phyloP scores from a whole-genome alignment of 37 sponge, comb jelly and placozoan genomes.

The Agelas oroides region DNA sequence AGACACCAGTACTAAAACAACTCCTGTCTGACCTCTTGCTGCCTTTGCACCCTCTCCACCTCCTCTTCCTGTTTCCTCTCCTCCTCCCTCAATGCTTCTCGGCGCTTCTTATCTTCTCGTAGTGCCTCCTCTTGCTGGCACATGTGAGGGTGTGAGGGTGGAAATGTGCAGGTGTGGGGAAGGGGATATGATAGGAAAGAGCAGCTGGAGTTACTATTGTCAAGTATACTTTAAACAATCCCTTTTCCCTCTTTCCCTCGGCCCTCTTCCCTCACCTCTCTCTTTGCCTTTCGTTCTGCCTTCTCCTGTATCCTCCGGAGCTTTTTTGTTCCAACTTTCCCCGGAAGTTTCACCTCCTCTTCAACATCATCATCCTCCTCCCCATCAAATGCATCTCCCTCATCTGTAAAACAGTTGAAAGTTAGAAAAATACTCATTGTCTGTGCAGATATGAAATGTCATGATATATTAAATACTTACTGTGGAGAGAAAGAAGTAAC shows the following conservation, averaged over 20 bases:
- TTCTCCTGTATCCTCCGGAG: conserved; percentile 81
- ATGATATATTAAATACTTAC: too few species aligned
- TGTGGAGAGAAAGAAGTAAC: too few species aligned
- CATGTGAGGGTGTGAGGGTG: background rate
- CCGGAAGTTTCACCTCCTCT: conserved; percentile 15
- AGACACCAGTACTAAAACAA: too few species aligned
- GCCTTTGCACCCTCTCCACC: conserved; percentile 27
- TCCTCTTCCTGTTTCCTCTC: conserved; percentile 58
- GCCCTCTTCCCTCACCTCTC: conserved; percentile 71
- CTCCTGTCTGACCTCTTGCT: conserved; percentile 52
- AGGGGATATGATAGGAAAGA: too few species aligned
- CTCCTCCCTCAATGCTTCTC: conserved; percentile 78
- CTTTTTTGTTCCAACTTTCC: conserved; percentile 90
- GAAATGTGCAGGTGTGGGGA: too few species aligned
- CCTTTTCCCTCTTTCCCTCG: too few species aligned
- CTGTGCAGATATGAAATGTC: too few species aligned
- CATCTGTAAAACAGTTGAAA: background rate
- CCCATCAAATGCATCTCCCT: background rate
- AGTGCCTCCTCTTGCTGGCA: conserved; percentile 91
- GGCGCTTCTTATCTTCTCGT: conserved; percentile 82
- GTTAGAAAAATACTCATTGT: too few species aligned
- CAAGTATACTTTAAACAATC: too few species aligned
- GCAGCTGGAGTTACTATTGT: too few species aligned
- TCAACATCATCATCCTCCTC: conserved; percentile 5
- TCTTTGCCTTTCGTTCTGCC: conserved; percentile 87